Base-by-base conservation (phyloP, 2,888 invertebrate species). In the Odontocolon sp. region DNA sequence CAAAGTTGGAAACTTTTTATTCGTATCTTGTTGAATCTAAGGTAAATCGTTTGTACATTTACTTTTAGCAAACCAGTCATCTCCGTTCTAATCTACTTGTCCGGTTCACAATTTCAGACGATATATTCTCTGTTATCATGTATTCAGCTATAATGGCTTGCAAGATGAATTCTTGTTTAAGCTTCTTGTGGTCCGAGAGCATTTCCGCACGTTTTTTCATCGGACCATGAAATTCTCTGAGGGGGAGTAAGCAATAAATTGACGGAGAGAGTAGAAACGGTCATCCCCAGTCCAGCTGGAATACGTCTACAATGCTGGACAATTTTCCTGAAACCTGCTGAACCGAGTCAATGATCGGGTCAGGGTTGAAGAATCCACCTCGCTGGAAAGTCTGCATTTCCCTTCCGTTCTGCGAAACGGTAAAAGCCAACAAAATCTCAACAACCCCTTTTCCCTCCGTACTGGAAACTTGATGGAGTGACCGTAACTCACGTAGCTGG, bases 391-490 rank as follows among this genome's bases (percentile, higher is more conserved):
- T 9, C 14, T 31, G 14, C 21, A 36, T 33, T 33, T 52, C 26
- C 36, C 28, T 28, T 16, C 21, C 28, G 21, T 38, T 40, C 63
- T 50, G 14, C 9, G 23, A 28, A 61, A 67, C 42, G 36, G 38
- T 61, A 52, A 68, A 67, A 74, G 18, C 52, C 31, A 26, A 36
- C 16, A 54, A 68, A 67, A 61, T 45, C 47, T 23, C 47, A 26
- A 38, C 9, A 26, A 21, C 23, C 16, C n/a, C 23, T 26, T 38
- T 11, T 16, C 33, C 14, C 36, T 50, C 11, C 16, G 8, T 67
- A 61, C 26, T 52, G 67, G 18, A 59, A 67, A 67, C 18, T 54
- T 73, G 67, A 73, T 73, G 52, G 40, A 67, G 73, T 54, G 73
- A 67, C 67, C 61, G 54, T 38, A 38, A 67, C 52, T 54, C 42